Evolutionary conservation across 2,888 invertebrate species (phyloP).

Genomic region (Acleris holmiana): DNA sequence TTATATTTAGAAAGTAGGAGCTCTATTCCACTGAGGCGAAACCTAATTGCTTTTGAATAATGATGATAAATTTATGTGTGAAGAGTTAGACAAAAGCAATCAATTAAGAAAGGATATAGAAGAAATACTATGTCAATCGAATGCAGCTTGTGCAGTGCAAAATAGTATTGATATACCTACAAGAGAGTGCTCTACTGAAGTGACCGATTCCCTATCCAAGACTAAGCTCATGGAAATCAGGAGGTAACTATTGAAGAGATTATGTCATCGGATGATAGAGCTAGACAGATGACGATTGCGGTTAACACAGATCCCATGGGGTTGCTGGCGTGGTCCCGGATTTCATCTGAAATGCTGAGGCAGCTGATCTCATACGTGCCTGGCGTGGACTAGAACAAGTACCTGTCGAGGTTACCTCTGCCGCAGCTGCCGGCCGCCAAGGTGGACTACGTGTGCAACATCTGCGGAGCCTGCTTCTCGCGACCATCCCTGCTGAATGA

Average conservation of each 20-base stretch:
- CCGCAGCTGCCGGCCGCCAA: slow-evolving; percentile 39
- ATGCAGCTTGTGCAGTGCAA: slow-evolving; percentile 49
- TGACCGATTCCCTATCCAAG: slow-evolving; percentile 54
- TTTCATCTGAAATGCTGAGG: slow-evolving; percentile 63
- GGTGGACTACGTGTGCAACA: slow-evolving; percentile 60
- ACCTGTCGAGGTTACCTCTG: slow-evolving; percentile 50
- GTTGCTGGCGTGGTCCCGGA: slow-evolving; percentile 56
- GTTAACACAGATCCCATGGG: slow-evolving; percentile 75
- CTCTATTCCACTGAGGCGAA: too few relatives aligned
- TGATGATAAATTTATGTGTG: slow-evolving; percentile 38
- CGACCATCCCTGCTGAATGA: slow-evolving; percentile 62
- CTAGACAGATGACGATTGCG: slow-evolving; percentile 56
- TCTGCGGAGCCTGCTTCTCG: slow-evolving; percentile 64
- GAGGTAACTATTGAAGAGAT: slow-evolving; percentile 44
- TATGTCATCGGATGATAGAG: slow-evolving; percentile 16
- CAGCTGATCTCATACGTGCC: slow-evolving; percentile 63
- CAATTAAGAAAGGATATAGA: slow-evolving; percentile 56
- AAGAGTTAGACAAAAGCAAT: slow-evolving; percentile 58
- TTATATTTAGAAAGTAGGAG: too few relatives aligned
- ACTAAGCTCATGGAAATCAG: slow-evolving; percentile 36
- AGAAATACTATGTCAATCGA: slow-evolving; percentile 48
- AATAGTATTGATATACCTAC: slow-evolving; percentile 61
- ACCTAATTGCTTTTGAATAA: too few relatives aligned
- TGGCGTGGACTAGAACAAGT: slow-evolving; percentile 55
- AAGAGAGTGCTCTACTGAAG: slow-evolving; percentile 62